A percentile compares a stretch with the other conserved stretches of the same genome.
These are phyloP conservation scores for Phacellophora camtschatica DNA, from an alignment of 30 jellyfish, hydroid and myxozoan genomes.

Conservation along the genomic window DNA sequence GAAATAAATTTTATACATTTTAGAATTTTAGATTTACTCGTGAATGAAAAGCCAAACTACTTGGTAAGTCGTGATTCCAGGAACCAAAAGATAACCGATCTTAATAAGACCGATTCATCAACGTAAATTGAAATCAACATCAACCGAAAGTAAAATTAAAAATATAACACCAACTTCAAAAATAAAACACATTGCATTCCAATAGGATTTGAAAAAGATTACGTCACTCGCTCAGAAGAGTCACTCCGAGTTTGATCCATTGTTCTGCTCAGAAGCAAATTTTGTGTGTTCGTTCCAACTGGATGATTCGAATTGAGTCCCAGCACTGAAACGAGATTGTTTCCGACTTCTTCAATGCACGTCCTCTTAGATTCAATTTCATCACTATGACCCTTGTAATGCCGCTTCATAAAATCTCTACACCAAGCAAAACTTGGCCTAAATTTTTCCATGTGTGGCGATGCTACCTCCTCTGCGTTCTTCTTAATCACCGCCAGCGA, in stretches of 20 bases:
- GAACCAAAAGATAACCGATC: too few species aligned
- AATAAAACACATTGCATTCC: not conserved
- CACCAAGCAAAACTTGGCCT: slow-evolving; percentile 79
- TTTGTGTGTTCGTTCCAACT: not conserved
- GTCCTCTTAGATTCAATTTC: slow-evolving; percentile 37
- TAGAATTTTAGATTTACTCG: too few species aligned
- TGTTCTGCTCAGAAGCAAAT: not conserved
- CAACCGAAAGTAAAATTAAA: too few species aligned
- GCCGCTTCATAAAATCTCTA: slow-evolving; percentile 78
- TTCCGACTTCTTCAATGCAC: slow-evolving; percentile 16
- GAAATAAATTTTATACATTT: too few species aligned
- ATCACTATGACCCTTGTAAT: slow-evolving; percentile 45
- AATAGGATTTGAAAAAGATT: not conserved
- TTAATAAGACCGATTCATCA: too few species aligned
- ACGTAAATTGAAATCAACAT: too few species aligned
- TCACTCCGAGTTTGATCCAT: slow-evolving; percentile 2
- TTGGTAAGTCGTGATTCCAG: too few species aligned
- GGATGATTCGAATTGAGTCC: slow-evolving; percentile 26
- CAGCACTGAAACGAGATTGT: slow-evolving; percentile 56
- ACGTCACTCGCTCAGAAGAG: not conserved
- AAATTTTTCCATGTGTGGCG: slow-evolving; percentile 59
- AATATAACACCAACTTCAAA: too few species aligned
- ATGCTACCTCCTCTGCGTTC: slow-evolving; percentile 71
- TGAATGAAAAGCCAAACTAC: too few species aligned
- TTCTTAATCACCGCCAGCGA: slow-evolving; percentile 44